Evolutionary conservation across 2,888 invertebrate species (phyloP), one percentile per base, ranked within the genome.

Genomic region (Sarcophaga caerulescens): DNA sequence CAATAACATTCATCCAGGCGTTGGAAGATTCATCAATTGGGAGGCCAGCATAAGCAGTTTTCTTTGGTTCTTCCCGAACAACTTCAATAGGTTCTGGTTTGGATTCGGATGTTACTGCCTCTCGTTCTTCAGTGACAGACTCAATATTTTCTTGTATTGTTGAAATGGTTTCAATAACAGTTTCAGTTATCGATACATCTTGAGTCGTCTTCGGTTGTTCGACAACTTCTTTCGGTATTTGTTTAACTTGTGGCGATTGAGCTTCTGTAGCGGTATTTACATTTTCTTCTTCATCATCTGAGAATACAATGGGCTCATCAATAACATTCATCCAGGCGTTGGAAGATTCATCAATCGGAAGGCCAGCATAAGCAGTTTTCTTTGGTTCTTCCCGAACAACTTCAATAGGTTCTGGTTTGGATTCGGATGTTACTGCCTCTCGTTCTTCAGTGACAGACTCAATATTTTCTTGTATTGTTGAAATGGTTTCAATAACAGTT

Each of bases 241-340:
- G 12, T 47, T 47, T 47, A 14, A 47, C 47, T 47, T 47, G 0
- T 0, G 12, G 35, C 8, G 35, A 6, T 8, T 35, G 47, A 1
- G 2, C 14, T 47, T 47, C 47, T 10, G n/a, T 35, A 35, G 25
- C 14, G 11, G 25, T 6, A 1, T 17, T 23, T 59, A 57, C 4
- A n/a, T 14, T 10, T 59, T 63, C 25, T 14, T 88, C 88, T 57
- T 92, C 92, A 21, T 92, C 92, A 62, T 91, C 92, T 4, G 93
- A 91, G 57, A 93, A 90, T 19, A 89, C 88, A 87, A 92, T 91
- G 21, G 92, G 91, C 80, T 93, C 92, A 73, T 93, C 93, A 63
- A 92, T 57, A 19, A 91, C 90, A 79, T 91, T 89, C 90, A 93
- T 91, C 90, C 90, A 90, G 3, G 88, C 73, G 60, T 73, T 89